Conservation (phyloP, 2,113 vertebrate species). For the pig (Sus scrofa) region T2T-Sscrofa CM000812.6:51952001-51952500, state of each 20-base stretch:
- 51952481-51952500: slow-evolving; percentile 62
- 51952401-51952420: slow-evolving; percentile 48
- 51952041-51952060: neutral
- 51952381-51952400: neutral
- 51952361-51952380: neutral
- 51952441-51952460: slow-evolving; percentile 49
- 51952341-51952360: neutral
- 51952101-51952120: neutral
- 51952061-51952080: neutral
- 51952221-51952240: neutral
- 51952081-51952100: neutral
- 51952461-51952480: slow-evolving; percentile 2
- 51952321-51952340: neutral
- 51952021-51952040: neutral
- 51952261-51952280: neutral
- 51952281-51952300: neutral
- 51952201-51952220: neutral
- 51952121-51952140: neutral
- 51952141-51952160: neutral
- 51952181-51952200: too few species aligned
- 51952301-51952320: neutral
- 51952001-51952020: neutral
- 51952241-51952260: neutral
- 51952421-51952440: slow-evolving; percentile 45
- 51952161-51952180: neutral